Conservation (phyloP, 2,797 vertebrate genomes). For the Echeneis naucrates region DNA sequence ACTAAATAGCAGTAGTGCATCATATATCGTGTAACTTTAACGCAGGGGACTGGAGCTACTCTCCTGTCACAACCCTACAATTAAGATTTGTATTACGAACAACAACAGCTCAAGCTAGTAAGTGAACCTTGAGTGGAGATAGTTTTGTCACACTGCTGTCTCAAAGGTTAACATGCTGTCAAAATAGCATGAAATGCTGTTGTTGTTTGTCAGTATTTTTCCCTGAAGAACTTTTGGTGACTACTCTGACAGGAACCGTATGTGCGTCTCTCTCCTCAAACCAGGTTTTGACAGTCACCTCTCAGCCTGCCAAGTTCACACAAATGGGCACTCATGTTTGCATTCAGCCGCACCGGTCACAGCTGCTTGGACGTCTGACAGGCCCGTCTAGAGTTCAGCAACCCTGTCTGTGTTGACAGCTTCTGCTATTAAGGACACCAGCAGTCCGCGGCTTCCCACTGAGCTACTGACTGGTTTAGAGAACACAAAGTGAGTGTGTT, state of each 20-base stretch:
- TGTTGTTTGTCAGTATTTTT: slow-evolving; percentile 26
- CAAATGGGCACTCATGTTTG: slow-evolving; percentile 79
- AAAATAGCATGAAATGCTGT: slow-evolving; percentile 21
- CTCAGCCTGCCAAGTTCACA: slow-evolving; percentile 67
- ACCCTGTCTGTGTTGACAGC: slow-evolving; percentile 75
- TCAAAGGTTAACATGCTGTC: slow-evolving; percentile 25
- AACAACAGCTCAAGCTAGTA: neutral
- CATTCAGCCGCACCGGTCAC: slow-evolving; percentile 71
- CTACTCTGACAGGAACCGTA: slow-evolving; percentile 16
- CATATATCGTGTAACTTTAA: neutral
- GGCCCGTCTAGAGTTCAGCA: slow-evolving; percentile 72
- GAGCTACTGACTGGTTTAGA: slow-evolving; percentile 53
- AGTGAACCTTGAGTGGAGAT: slow-evolving; percentile 4
- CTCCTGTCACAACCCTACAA: neutral
- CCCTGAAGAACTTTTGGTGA: slow-evolving; percentile 28
- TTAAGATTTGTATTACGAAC: neutral
- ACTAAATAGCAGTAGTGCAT: neutral
- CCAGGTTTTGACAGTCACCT: slow-evolving; percentile 65
- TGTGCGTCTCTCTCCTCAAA: slow-evolving; percentile 27
- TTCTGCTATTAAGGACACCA: slow-evolving; percentile 70
- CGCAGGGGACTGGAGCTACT: neutral
- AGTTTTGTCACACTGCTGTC: slow-evolving; percentile 20
- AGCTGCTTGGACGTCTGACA: slow-evolving; percentile 75
- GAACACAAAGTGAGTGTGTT: slow-evolving; percentile 37
- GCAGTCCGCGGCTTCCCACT: slow-evolving; percentile 59